Evolutionary conservation across 2,113 vertebrate genomes (phyloP).

Genomic region (Anhinga anhinga): DNA sequence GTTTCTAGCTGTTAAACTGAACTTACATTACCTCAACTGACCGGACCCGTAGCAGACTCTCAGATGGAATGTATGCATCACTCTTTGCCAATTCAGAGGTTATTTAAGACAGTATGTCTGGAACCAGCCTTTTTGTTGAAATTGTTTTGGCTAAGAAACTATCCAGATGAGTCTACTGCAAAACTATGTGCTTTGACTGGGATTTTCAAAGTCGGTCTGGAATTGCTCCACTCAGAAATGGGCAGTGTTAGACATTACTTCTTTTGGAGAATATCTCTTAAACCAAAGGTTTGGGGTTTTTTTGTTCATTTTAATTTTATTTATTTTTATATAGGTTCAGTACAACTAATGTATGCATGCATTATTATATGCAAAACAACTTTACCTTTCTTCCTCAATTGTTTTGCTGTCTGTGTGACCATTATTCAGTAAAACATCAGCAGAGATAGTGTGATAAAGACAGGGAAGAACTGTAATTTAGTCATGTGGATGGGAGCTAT

Average conservation of each 20-base stretch:
- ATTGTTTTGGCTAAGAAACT: slow-evolving; percentile 69
- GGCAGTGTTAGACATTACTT: not conserved
- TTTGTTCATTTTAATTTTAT: not conserved
- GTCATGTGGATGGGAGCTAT: not conserved
- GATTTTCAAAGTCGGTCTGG: slow-evolving; percentile 36
- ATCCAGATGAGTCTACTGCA: slow-evolving; percentile 58
- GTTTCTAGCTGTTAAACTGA: slow-evolving; percentile 47
- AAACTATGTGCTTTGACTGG: slow-evolving; percentile 67
- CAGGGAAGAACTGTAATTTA: not conserved
- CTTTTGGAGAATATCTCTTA: not conserved
- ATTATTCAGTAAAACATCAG: not conserved
- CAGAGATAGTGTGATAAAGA: not conserved
- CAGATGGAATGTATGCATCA: slow-evolving; percentile 63
- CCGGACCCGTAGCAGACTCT: slow-evolving; percentile 38
- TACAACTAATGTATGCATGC: not conserved
- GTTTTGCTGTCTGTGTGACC: not conserved
- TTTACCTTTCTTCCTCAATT: not conserved
- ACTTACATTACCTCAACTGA: slow-evolving; percentile 70
- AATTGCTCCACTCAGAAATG: not conserved
- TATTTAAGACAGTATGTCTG: slow-evolving; percentile 72
- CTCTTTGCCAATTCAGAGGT: slow-evolving; percentile 67
- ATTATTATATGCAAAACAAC: not conserved
- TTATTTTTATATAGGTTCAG: not conserved
- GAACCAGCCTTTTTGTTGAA: slow-evolving; percentile 64
- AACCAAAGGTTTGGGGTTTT: not conserved